Evolutionary conservation across 2,113 vertebrate species (phyloP).

Genomic region (Vulpes lagopus): DNA sequence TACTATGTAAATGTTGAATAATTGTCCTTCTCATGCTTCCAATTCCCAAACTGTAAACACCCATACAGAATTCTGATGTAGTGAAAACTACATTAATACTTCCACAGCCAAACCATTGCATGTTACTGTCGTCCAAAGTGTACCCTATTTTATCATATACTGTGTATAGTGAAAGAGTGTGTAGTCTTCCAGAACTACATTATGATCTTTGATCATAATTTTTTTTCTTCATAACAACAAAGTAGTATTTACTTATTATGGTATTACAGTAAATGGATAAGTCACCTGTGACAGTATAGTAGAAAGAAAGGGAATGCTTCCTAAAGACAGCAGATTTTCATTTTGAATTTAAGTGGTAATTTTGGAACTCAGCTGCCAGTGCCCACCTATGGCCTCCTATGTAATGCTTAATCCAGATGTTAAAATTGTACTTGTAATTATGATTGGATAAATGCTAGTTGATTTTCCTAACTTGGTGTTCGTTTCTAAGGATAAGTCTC

Average conservation of each 20-base stretch:
- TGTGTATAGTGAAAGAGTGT: slow-evolving; percentile 72
- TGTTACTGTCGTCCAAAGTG: slow-evolving; percentile 60
- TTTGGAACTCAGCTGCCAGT: slow-evolving; percentile 44
- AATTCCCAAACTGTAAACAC: slow-evolving; percentile 40
- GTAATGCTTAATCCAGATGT: slow-evolving; percentile 61
- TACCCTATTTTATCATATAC: slow-evolving; percentile 68
- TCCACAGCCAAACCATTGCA: slow-evolving; percentile 62
- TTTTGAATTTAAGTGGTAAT: slow-evolving; percentile 57
- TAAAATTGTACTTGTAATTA: slow-evolving; percentile 63
- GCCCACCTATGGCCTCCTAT: slow-evolving; percentile 40
- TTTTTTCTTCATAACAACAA: slow-evolving; percentile 61
- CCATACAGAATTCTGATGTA: slow-evolving; percentile 44
- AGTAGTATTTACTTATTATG: slow-evolving; percentile 64
- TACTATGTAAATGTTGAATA: slow-evolving; percentile 54
- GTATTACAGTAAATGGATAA: slow-evolving; percentile 3
- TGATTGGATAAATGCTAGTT: slow-evolving; percentile 48
- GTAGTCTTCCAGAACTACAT: slow-evolving; percentile 73
- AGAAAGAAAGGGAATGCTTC: slow-evolving; percentile 66
- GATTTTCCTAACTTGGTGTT: slow-evolving; percentile 57
- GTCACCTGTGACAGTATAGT: slow-evolving; percentile 48
- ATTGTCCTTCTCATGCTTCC: slow-evolving; percentile 12
- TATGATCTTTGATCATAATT: slow-evolving; percentile 68
- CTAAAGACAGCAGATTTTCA: slow-evolving; percentile 20
- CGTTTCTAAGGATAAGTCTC: slow-evolving; percentile 53
- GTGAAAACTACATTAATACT: slow-evolving; percentile 53